Evolutionary conservation across 2,797 vertebrate species (phyloP), one percentile per base, ranked within the genome.

Genomic region (Intellagama lesueurii): DNA sequence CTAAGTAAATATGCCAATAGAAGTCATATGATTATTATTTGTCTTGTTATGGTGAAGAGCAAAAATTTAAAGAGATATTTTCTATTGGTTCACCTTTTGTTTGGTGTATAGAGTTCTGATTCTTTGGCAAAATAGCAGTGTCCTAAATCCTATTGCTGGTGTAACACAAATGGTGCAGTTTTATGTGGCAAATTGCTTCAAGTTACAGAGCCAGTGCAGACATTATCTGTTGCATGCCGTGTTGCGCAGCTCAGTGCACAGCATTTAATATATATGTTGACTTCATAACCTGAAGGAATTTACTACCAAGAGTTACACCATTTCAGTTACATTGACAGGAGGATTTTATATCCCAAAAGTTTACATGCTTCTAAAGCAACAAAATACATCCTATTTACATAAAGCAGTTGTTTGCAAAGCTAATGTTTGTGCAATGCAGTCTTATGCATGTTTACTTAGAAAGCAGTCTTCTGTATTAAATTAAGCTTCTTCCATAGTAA

Each of bases 1-100:
- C 69, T 85, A 6, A n/a, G 5, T 40, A 0, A 75, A 24, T n/a
- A 9, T 84, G 24, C 56, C n/a, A 19, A 82, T 80, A 1, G 0
- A 87, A 40, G 35, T 26, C 3, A 9, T 91, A 0, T 77, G 9
- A 47, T 52, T 8, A 84, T 83, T 89, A 26, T 87, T 92, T 91
- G 44, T 22, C 4, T 7, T 28, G 9, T 60, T 68, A 11, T 86
- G 49, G 73, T 12, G 40, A 76, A 40, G 1, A 6, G 1, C 26
- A 82, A 0, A 77, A 64, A 24, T 17, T 85, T 72, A 44, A 47
- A 77, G 44, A 64, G 16, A 0, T 17, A 88, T 90, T n/a, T 1
- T 78, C 26, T 17, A 2, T 84, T 84, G 47, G 44, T 30, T 14
- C 40, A 88, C 7, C n/a, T 52, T 81, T 32, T 77, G 6, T 77